phyloP scores from a whole-genome alignment of 2,888 invertebrate species.

The Cecidostiba fungosa region DNA sequence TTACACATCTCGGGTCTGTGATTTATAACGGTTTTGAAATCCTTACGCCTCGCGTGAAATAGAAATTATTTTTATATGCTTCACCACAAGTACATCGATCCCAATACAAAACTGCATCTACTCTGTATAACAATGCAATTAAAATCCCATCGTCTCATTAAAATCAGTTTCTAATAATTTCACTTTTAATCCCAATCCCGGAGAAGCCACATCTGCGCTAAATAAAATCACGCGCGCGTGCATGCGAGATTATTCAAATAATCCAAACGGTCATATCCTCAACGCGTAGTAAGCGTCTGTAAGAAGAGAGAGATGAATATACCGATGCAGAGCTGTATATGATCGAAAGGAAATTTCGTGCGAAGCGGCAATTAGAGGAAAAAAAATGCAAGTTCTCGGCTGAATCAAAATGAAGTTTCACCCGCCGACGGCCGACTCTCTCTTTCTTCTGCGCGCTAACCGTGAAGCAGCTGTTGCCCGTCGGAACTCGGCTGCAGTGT shows the following conservation, averaged over 20 bases:
- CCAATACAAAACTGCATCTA: neutral
- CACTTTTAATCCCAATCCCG: neutral
- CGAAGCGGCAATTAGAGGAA: slow-evolving; percentile 3
- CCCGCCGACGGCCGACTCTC: slow-evolving; percentile 40
- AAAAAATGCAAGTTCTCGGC: slow-evolving; percentile 25
- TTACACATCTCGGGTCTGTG: neutral
- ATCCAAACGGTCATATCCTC: neutral
- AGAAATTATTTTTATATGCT: neutral
- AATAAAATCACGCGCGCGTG: neutral
- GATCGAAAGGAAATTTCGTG: slow-evolving; percentile 8
- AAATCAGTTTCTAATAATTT: slow-evolving; percentile 34
- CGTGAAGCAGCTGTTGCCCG: slow-evolving; percentile 53
- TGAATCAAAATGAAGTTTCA: slow-evolving; percentile 39
- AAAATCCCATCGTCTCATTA: slow-evolving; percentile 12
- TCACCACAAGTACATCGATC: neutral
- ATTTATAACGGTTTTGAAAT: neutral
- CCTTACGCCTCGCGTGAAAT: neutral
- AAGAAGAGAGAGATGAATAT: neutral
- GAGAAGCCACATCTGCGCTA: neutral
- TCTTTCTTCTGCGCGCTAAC: slow-evolving; percentile 36
- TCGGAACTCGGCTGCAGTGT: slow-evolving; percentile 24
- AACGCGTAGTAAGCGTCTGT: neutral
- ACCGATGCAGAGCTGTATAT: neutral
- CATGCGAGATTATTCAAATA: slow-evolving; percentile 18
- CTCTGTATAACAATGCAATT: neutral